These are phyloP conservation scores for Colaptes auratus DNA, from an alignment of 2,113 vertebrate genomes.

Conservation along the genomic window DNA sequence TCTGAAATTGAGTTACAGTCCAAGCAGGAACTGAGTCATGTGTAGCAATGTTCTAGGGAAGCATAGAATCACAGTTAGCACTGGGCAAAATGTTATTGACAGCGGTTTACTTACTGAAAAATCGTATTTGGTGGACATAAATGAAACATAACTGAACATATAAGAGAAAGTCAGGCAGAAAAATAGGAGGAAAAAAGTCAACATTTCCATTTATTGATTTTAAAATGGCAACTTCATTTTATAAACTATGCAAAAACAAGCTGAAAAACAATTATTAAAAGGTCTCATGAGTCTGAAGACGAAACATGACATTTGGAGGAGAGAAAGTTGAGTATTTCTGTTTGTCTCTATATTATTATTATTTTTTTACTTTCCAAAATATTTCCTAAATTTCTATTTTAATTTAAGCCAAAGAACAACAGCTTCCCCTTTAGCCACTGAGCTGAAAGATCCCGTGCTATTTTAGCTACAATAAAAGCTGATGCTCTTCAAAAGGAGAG, in stretches of 20 bases:
- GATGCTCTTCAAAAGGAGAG: not conserved
- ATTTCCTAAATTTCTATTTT: not conserved
- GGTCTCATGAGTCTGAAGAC: not conserved
- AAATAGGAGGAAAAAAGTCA: not conserved
- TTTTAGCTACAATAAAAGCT: not conserved
- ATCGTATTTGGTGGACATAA: not conserved
- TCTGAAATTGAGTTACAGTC: conserved; percentile 60
- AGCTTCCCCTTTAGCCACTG: not conserved
- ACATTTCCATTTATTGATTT: conserved; percentile 35
- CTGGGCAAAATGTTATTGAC: conserved; percentile 6
- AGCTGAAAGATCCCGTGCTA: not conserved
- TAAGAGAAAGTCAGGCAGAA: conserved; percentile 1
- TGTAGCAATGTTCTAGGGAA: conserved; percentile 29
- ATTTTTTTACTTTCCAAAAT: not conserved
- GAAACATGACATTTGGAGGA: not conserved
- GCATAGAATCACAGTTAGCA: not conserved
- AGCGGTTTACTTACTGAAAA: not conserved
- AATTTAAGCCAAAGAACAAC: not conserved
- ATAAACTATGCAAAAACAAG: not conserved
- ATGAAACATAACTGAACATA: not conserved
- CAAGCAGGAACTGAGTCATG: conserved; percentile 67
- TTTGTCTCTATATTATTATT: not conserved
- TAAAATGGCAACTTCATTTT: conserved; percentile 28
- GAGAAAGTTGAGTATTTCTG: not conserved
- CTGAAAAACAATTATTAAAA: conserved; percentile 24